Percentiles rank a stretch among this genome's conserved stretches.
These are phyloP conservation scores for Melipona bicolor DNA, from an alignment of 2,888 invertebrate species.

Conservation along the genomic window DNA sequence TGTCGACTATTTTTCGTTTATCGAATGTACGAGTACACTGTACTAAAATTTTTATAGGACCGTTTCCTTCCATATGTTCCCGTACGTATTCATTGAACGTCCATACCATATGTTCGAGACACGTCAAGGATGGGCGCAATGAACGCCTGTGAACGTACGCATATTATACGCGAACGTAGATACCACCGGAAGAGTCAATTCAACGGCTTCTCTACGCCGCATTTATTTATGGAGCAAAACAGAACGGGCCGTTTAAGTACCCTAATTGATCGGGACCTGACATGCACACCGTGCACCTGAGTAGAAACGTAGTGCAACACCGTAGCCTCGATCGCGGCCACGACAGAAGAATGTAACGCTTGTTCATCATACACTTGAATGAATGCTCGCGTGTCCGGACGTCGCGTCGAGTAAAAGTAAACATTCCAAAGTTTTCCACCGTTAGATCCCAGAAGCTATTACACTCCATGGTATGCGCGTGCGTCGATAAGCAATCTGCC, in stretches of 20 bases:
- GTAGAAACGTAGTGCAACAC: neutral
- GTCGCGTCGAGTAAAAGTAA: constrained; percentile 6
- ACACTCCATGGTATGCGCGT: neutral
- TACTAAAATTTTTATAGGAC: neutral
- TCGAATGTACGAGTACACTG: too few relatives aligned
- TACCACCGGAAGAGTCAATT: constrained; percentile 47
- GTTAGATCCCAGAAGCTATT: neutral
- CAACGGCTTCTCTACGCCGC: constrained; percentile 35
- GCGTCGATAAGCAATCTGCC: neutral
- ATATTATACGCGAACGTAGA: neutral
- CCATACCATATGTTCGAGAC: neutral
- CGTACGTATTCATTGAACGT: neutral
- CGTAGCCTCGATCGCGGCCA: neutral
- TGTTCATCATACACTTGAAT: constrained; percentile 3
- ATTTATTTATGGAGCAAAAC: constrained; percentile 43
- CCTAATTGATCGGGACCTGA: constrained; percentile 24
- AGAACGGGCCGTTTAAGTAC: constrained; percentile 19
- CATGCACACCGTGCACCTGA: constrained; percentile 1
- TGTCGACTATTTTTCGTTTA: too few relatives aligned
- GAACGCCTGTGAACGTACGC: neutral
- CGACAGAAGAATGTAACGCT: constrained; percentile 20
- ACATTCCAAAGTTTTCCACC: constrained; percentile 30
- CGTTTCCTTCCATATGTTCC: neutral
- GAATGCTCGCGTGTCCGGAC: neutral
- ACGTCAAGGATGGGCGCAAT: neutral